Evolutionary conservation across 2,113 vertebrate genomes (phyloP).

Genomic region (Sardina pilchardus): DNA sequence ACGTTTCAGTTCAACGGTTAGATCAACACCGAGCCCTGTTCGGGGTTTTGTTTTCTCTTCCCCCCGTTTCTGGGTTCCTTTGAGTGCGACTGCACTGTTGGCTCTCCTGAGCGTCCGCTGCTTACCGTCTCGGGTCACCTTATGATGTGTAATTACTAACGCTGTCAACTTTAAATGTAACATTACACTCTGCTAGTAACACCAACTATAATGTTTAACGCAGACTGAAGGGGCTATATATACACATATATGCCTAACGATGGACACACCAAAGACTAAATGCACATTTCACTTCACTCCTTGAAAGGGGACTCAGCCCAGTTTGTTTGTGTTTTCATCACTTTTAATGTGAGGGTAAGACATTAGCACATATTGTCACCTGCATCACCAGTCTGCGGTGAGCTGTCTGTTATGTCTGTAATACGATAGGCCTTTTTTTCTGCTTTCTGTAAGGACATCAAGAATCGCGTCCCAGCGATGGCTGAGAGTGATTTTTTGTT

Average conservation of each 20-base stretch:
- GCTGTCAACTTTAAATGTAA: not conserved
- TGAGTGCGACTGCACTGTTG: not conserved
- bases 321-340: not conserved
- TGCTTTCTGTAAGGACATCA: not conserved
- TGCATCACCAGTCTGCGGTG: not conserved
- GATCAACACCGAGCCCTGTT: conserved; percentile 17
- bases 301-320: not conserved
- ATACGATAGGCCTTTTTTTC: not conserved
- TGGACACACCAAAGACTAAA: conserved; percentile 60
- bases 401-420: not conserved
- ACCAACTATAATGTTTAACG: not conserved
- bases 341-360: not conserved
- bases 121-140: not conserved
- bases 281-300: not conserved
- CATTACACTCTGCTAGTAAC: conserved; percentile 6
- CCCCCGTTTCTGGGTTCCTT: not conserved
- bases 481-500: not conserved
- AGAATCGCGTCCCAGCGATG: not conserved
- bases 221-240: not conserved
- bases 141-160: not conserved
- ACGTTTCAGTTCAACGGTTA: not conserved
- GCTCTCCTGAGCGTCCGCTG: not conserved
- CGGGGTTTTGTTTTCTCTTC: not conserved
- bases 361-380: not conserved
- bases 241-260: conserved; percentile 16